Conservation (phyloP, 1,140 invertebrate species). For the Heliconius eleuchia region DNA sequence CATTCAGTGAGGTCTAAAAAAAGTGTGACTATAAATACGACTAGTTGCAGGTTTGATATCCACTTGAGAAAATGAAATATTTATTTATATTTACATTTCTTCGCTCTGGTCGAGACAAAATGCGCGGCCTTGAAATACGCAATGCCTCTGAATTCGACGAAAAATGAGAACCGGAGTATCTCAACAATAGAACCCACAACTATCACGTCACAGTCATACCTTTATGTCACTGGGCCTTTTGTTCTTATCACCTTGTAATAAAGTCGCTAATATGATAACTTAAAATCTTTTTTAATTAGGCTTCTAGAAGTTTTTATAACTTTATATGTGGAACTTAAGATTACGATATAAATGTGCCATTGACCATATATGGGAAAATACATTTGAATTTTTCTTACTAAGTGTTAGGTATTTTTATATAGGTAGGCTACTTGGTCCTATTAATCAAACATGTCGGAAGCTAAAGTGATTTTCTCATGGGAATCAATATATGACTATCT, state of each 20-base stretch:
- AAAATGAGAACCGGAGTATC: too few species aligned
- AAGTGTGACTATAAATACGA: too few species aligned
- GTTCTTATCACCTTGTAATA: background rate
- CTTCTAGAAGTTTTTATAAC: constrained; percentile 30
- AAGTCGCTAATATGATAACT: background rate
- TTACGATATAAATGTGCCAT: constrained; percentile 23
- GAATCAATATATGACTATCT: background rate
- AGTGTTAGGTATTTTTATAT: constrained; percentile 24
- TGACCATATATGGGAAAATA: constrained; percentile 43
- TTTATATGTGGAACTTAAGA: constrained; percentile 27
- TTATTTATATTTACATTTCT: too few species aligned
- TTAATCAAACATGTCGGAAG: constrained; percentile 5
- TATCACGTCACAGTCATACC: too few species aligned
- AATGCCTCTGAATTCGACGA: too few species aligned
- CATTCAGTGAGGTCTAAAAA: too few species aligned
- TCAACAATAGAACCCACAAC: too few species aligned
- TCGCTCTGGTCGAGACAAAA: too few species aligned
- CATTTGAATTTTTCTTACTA: constrained; percentile 35
- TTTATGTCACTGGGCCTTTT: too few species aligned
- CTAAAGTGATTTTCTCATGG: background rate
- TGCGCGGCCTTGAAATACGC: too few species aligned
- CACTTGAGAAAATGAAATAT: too few species aligned
- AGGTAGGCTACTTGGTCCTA: background rate
- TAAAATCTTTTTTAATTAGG: constrained; percentile 6
- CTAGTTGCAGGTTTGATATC: too few species aligned